Evolutionary conservation across 2,113 vertebrate species (phyloP), one percentile per base, ranked within the genome.

Genomic region (Genyomyrus donnyi): DNA sequence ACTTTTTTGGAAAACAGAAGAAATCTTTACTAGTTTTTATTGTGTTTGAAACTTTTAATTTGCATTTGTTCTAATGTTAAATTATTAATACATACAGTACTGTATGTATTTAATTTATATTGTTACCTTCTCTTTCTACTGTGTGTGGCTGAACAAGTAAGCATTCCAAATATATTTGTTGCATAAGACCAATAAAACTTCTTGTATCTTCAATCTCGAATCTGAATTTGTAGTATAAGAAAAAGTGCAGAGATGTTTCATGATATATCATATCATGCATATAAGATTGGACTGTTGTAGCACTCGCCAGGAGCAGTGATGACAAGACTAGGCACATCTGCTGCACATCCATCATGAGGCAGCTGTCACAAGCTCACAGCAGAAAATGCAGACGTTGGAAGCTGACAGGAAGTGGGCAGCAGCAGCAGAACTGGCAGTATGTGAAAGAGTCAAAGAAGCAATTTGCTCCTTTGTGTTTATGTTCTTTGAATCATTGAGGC

Each of bases 321-420:
- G 58, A 66, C 53, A 45, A n/a, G 9, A 31, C 31, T 21, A 46
- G 35, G n/a, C 49, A 45, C 9, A 53, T 5, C 66, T 74, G 27
- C 11, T 74, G 42, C 24, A 70, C 39, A 88, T 52, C 88, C 66
- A 89, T 52, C 48, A 80, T n/a, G 15, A 35, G 31, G 46, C 27
- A 39, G n/a, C 88, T 89, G 88, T 89, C 88, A 83, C 66, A 89
- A 50, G 62, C 46, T 24, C 88, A 50, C 87, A n/a, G 56, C 42
- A 31, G n/a, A 66, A n/a, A 48, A 7, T 39, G 66, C 42, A 50
- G 88, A 7, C 21, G 4, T 11, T 17, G 21, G 46, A 48, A 39
- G 24, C 46, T 46, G 15, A 13, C 7, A 27, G 27, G 66, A 11
- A 6, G 15, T 19, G 17, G 70, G 48, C 49, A 62, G 49, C 2